phyloP scores from a whole-genome alignment of 2,113 vertebrate species.

The Progne subis region DNA sequence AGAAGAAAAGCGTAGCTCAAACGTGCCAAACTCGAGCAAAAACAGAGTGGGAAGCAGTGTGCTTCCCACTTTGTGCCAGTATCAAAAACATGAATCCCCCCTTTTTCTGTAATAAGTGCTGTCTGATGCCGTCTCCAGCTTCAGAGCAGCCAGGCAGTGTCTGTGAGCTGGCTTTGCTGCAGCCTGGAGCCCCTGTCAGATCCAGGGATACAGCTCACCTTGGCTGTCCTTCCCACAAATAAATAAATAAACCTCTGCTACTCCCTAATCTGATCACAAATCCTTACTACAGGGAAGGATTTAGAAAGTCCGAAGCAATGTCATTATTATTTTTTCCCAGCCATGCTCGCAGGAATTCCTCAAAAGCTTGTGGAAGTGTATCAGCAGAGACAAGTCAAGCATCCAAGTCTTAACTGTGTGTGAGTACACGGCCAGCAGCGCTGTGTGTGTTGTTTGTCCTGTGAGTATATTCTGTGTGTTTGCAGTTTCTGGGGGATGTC shows the following conservation, averaged over 20 bases:
- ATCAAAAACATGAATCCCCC: background rate
- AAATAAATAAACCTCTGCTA: slow-evolving; percentile 26
- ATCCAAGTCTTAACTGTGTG: background rate
- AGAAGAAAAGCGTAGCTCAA: background rate
- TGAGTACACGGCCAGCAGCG: background rate
- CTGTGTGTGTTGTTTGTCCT: background rate
- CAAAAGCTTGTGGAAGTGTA: background rate
- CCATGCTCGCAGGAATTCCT: slow-evolving; percentile 3
- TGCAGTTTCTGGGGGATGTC: background rate
- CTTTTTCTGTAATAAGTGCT: background rate
- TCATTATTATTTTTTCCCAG: background rate
- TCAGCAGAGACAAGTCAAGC: background rate
- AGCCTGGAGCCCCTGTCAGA: background rate
- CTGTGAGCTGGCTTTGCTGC: background rate
- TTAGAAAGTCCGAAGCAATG: background rate
- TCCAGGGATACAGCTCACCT: slow-evolving; percentile 10
- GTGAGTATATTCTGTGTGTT: fast-evolving
- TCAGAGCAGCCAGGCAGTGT: background rate
- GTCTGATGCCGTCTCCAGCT: background rate
- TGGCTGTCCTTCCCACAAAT: slow-evolving; percentile 40
- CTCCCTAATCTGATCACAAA: slow-evolving; percentile 54
- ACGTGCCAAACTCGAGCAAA: slow-evolving; percentile 5
- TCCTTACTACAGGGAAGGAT: background rate
- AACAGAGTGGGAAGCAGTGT: slow-evolving; percentile 14
- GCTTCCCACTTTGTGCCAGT: background rate